Evolutionary conservation across 2,797 vertebrate genomes (phyloP), one percentile per base, ranked within the genome.

Genomic region (Sebastes variabilis): DNA sequence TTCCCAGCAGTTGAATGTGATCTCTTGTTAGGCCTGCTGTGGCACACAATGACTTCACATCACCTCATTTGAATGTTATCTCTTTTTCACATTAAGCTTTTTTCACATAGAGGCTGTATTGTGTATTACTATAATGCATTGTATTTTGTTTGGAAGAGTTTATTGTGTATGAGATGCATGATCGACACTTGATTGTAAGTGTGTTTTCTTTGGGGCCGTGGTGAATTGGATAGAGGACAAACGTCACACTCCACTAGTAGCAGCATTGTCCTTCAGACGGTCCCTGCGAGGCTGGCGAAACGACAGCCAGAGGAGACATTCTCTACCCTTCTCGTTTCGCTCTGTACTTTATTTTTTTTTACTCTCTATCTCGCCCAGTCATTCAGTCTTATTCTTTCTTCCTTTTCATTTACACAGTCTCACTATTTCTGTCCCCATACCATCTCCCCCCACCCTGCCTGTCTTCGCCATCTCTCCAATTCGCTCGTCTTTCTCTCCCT

Each of bases 201-300:
- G 87, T 89, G 88, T 90, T 94, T 92, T 94, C 89, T 92, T 91
- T 83, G 83, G 86, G 82, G 86, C 88, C 82, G 86, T 88, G 91
- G 86, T 82, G 88, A 91, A 93, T 93, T 92, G 89, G 88, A 89
- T 87, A 88, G 92, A 93, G 91, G 92, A 93, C 93, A 92, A 91
- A 90, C 88, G 88, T 93, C 91, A 94, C 91, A 94, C 92, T 94
- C 90, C 87, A 80, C 88, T 89, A 91, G 92, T 85, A 89, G 91
- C 90, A 90, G 91, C 88, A 88, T 92, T 93, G 93, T 94, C 94
- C 95, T 95, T 93, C 91, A 94, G 91, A 91, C 85, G 29, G 81
- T 92, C 87, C 92, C 88, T 86, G 85, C 14, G 92, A 95, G 93
- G 91, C 91, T 75, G 89, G 89, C 75, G 67, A 90, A 92, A 91